Evolutionary conservation across 2,113 vertebrate species (phyloP).

Genomic region (Halcyon malimbica): DNA sequence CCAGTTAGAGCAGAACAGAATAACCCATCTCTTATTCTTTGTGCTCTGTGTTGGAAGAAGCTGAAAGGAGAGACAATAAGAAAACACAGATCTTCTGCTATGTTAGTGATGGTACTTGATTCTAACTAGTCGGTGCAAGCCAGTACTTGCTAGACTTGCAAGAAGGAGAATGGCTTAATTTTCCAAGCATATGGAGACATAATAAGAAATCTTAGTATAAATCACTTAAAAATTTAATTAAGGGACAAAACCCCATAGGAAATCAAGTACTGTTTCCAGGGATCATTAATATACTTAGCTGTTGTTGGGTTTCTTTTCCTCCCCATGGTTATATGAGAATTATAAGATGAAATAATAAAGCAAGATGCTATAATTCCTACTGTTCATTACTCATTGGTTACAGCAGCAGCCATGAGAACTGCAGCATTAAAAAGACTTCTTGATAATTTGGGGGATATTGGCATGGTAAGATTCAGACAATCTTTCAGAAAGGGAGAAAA

Average conservation of each 20-base stretch:
- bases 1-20: neutral
- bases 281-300: neutral
- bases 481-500: neutral
- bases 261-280: neutral
- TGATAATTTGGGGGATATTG: neutral
- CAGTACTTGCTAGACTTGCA: neutral
- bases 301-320: neutral
- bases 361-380: neutral
- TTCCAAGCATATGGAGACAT: neutral
- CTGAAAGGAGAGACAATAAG: neutral
- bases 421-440: neutral
- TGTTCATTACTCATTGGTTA: neutral
- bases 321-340: neutral
- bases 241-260: neutral
- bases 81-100: neutral
- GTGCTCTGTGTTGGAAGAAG: neutral
- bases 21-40: neutral
- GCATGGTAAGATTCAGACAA: neutral
- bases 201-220: neutral
- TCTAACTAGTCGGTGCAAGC: neutral
- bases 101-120: neutral
- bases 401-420: neutral
- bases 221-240: constrained; percentile 10
- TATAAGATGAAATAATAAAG: neutral
- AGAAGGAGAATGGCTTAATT: constrained; percentile 23